These are phyloP conservation scores for Phalloptychus januarius DNA, from an alignment of 2,797 vertebrate genomes.

Conservation along the genomic window DNA sequence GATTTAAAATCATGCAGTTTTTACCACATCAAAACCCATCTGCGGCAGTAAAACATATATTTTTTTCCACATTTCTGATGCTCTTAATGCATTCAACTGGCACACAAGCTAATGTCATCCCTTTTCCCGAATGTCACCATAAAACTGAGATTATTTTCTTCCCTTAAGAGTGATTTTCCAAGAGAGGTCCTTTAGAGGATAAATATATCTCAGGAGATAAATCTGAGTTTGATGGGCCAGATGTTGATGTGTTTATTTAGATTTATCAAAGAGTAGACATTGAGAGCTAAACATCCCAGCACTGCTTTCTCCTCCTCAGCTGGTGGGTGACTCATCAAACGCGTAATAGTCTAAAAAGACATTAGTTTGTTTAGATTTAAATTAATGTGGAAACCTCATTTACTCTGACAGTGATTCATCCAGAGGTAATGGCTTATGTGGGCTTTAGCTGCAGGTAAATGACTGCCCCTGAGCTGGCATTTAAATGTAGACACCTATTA, in stretches of 20 bases:
- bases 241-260: slow-evolving; percentile 6
- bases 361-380: slow-evolving; percentile 34
- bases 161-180: background rate
- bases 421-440: slow-evolving; percentile 39
- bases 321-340: slow-evolving; percentile 6
- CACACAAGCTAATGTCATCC: slow-evolving; percentile 7
- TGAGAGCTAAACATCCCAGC: slow-evolving; percentile 1
- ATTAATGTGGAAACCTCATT: slow-evolving; percentile 38
- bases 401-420: slow-evolving; percentile 31
- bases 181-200: slow-evolving; percentile 3
- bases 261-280: slow-evolving; percentile 15
- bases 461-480: slow-evolving; percentile 33
- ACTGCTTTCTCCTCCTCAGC: background rate
- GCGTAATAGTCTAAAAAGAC: slow-evolving; percentile 6
- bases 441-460: slow-evolving; percentile 56
- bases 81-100: slow-evolving; percentile 5
- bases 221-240: background rate
- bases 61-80: background rate
- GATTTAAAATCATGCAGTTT: background rate
- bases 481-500: slow-evolving; percentile 36
- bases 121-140: slow-evolving; percentile 18
- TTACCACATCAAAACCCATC: background rate
- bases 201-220: background rate
- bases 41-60: background rate
- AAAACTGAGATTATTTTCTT: slow-evolving; percentile 9